These are phyloP conservation scores for Misgurnus anguillicaudatus DNA, from an alignment of 2,113 vertebrate genomes.

Conservation along the genomic window DNA sequence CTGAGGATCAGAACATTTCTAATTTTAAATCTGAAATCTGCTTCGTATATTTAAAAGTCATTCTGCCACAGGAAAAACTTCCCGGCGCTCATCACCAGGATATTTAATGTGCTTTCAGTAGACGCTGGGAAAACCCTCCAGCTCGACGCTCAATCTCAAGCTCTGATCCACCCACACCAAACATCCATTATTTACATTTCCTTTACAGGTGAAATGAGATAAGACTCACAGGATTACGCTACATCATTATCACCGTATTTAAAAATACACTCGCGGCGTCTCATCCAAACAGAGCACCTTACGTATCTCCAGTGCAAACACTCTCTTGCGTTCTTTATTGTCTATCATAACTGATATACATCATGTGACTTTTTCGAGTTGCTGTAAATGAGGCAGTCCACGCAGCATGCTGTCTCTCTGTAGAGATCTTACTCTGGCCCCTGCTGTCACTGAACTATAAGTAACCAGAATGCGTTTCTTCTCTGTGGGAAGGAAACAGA, in stretches of 20 bases:
- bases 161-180: slow-evolving; percentile 7
- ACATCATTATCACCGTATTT: slow-evolving; percentile 28
- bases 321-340: slow-evolving; percentile 9
- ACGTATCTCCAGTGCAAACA: slow-evolving; percentile 40
- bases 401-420: slow-evolving; percentile 36
- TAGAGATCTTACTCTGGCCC: slow-evolving; percentile 41
- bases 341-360: slow-evolving; percentile 41
- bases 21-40: no score
- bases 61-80: no score
- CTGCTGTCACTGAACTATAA: slow-evolving; percentile 40
- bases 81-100: background rate
- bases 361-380: slow-evolving; percentile 30
- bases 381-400: slow-evolving; percentile 42
- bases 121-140: slow-evolving; percentile 18
- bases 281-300: slow-evolving; percentile 9
- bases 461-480: slow-evolving; percentile 42
- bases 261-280: slow-evolving; percentile 26
- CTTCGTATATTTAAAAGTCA: no score
- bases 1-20: no score
- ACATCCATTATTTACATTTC: slow-evolving; percentile 12
- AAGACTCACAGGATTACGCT: slow-evolving; percentile 2
- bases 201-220: background rate
- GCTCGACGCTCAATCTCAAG: slow-evolving; percentile 1
- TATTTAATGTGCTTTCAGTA: background rate
- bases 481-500: slow-evolving; percentile 17